Conservation (phyloP, 2,797 vertebrate genomes). For the Arctocebus calabarensis region DNA sequence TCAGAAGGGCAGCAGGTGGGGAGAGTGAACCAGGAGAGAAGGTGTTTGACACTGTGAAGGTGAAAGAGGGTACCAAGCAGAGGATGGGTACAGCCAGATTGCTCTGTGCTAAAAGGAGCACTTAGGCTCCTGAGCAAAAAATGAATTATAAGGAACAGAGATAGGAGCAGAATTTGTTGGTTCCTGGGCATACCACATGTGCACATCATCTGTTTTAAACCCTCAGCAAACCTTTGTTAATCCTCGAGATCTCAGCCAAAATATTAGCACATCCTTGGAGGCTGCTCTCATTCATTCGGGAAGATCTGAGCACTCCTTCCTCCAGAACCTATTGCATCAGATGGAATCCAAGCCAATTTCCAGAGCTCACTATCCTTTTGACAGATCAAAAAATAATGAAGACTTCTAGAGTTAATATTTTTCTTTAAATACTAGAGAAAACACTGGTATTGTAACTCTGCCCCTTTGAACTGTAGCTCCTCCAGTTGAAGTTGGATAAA, state of each 20-base stretch:
- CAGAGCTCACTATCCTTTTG: neutral
- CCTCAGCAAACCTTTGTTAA: neutral
- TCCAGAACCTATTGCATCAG: neutral
- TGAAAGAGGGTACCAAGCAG: neutral
- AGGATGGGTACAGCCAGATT: no score
- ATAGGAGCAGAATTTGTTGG: neutral
- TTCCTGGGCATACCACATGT: neutral
- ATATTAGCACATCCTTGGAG: neutral
- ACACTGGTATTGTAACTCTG: neutral
- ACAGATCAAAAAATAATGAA: neutral
- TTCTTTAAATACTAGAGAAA: neutral
- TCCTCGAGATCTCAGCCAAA: constrained; percentile 16
- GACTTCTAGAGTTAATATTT: neutral
- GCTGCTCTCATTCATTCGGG: neutral
- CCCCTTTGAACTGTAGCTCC: neutral
- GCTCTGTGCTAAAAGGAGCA: neutral
- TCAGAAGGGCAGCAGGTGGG: neutral
- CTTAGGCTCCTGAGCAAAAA: neutral
- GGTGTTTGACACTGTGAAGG: neutral
- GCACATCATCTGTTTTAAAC: neutral
- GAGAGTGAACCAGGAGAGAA: neutral
- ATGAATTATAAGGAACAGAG: neutral
- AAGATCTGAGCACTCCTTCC: neutral
- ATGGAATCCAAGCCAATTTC: neutral
- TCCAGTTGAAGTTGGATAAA: neutral